Base-by-base conservation (phyloP, 1,140 invertebrate genomes). In the Zaprionus camerounensis region DNA sequence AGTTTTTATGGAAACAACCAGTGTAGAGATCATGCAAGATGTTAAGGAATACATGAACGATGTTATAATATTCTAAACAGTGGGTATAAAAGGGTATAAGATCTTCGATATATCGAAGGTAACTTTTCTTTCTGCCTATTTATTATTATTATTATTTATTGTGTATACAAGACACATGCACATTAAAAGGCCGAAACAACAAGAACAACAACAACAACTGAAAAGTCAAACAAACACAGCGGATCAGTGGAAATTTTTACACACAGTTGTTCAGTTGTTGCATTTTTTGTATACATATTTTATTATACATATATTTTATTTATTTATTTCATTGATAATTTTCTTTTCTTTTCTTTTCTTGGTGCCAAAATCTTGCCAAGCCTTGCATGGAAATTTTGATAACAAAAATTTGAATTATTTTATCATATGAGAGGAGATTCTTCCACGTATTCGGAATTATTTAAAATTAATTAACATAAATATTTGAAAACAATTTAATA, bases 241-340 rank as follows among this genome's bases (percentile, higher is more conserved):
- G 20, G 58, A 55, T 38, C 73, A 63, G 56, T 78, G 79, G 79
- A 81, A 69, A 75, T 68, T 75, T 78, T 82, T 72, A 26, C 31
- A 34, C 46, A 61, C 53, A 67, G 46, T 78, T 57, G 24, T 26
- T 74, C 31, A 17, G 7, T 24, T 13, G 17, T 20, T 58, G 62
- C 62, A 66, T 72, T 66, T 65, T 66, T 65, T 15, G 17, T 20
- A 17, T 44, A 41, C 1, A 68, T 58, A 57, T 26, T 31, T 68
- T 22, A 49, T 66, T 34, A 34, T 34, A 34, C 9, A 34, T 66
- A 5, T 15, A 34, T 24, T 59, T 49, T 49, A 17, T 34, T 22
- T 11, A 5, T 22, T 58, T 41, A 20, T 53, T 51, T 28, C 3
- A 57, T 49, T 71, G 12, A 12, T 66, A 36, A 49, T 38, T 46